These are phyloP conservation scores for Lumbricus terrestris DNA, from an alignment of 2,888 invertebrate species.

Conservation along the genomic window DNA sequence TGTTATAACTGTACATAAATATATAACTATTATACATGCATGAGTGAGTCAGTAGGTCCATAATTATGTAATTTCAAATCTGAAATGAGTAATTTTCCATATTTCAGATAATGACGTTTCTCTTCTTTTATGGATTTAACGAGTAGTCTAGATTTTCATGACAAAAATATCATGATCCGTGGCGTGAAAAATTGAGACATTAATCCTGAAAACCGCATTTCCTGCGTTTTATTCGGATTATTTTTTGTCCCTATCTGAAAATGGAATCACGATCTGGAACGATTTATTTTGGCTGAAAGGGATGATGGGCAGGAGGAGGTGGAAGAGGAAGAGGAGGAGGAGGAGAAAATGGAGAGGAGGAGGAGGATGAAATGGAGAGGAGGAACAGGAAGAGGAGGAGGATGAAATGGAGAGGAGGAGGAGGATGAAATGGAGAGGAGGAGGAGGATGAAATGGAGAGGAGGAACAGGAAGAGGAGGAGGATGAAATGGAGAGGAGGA, in stretches of 20 bases:
- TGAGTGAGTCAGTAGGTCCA: too few relatives aligned
- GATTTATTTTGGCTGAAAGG: background rate
- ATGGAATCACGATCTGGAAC: background rate
- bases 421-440: background rate
- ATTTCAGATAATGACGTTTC: too few relatives aligned
- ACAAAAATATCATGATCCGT: too few relatives aligned
- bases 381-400: background rate
- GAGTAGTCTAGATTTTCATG: too few relatives aligned
- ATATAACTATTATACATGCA: too few relatives aligned
- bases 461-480: background rate
- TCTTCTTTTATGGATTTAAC: too few relatives aligned
- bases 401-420: background rate
- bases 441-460: background rate
- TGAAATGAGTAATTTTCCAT: too few relatives aligned
- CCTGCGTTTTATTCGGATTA: background rate
- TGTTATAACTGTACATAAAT: too few relatives aligned
- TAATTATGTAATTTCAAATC: too few relatives aligned
- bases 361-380: background rate
- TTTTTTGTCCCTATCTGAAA: background rate
- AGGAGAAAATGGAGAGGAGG: background rate
- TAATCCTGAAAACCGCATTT: background rate
- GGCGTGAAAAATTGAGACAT: background rate
- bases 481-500: background rate
- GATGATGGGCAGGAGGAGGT: background rate
- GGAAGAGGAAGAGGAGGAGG: background rate